Percentiles rank a stretch among this genome's conserved stretches.
phyloP scores from a whole-genome alignment of 2,888 invertebrate species.

The Limulus polyphemus region DNA sequence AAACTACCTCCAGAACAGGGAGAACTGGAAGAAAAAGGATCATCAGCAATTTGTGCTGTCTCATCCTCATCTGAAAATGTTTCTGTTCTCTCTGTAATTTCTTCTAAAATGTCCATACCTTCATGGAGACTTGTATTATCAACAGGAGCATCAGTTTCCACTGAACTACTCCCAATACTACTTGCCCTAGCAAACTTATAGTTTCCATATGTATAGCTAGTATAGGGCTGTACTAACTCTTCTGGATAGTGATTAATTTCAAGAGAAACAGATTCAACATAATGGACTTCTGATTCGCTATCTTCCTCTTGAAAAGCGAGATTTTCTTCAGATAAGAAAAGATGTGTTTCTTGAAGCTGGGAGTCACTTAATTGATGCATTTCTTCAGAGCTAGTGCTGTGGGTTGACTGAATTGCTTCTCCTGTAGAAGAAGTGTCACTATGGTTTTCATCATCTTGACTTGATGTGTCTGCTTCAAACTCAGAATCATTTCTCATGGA shows the following conservation, averaged over 20 bases:
- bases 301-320: conserved; percentile 20
- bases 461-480: background rate
- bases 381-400: conserved; percentile 17
- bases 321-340: conserved; percentile 21
- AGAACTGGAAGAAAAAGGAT: conserved; percentile 18
- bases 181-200: background rate
- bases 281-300: background rate
- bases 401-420: conserved; percentile 14
- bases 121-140: conserved; percentile 19
- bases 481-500: too few species aligned
- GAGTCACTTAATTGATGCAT: conserved; percentile 21
- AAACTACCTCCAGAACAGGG: conserved; percentile 20
- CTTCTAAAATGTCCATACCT: conserved; percentile 17
- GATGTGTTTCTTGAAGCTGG: conserved; percentile 19
- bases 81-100: conserved; percentile 20
- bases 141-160: conserved; percentile 1
- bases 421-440: conserved; percentile 18
- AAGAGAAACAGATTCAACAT: background rate
- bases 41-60: conserved; percentile 19
- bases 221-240: background rate
- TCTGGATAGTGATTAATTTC: background rate
- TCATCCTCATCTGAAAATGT: conserved; percentile 19
- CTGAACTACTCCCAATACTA: background rate
- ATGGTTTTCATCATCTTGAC: conserved; percentile 11
- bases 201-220: background rate